Evolutionary conservation across 1,140 invertebrate genomes (phyloP).

Genomic region (Aphelenchoides besseyi): DNA sequence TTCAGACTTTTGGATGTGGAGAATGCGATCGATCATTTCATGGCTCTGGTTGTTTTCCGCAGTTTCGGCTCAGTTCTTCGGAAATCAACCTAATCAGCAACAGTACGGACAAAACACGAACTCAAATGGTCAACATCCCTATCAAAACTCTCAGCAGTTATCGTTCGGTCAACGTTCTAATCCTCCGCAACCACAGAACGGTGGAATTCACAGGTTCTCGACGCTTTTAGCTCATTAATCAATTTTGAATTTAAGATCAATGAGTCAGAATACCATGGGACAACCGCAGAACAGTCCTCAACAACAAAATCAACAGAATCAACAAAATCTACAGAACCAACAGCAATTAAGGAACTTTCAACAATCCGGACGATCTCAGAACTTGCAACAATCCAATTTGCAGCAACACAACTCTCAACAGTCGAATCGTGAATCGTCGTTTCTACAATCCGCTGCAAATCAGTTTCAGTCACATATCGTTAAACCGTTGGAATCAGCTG

Average conservation of each 20-base stretch:
- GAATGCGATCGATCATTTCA: not conserved
- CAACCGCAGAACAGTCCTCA: not conserved
- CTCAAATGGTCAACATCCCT: not conserved
- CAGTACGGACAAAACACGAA: not conserved
- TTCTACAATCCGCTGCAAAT: not conserved
- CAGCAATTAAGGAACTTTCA: not conserved
- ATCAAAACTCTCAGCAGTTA: conserved; percentile 1
- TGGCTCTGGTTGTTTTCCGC: not conserved
- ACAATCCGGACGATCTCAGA: not conserved
- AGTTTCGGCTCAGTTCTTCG: not conserved
- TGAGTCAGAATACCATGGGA: not conserved
- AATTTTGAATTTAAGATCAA: not conserved
- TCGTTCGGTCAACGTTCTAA: not conserved
- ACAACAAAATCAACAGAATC: conserved; percentile 5
- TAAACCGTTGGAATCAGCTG: not conserved
- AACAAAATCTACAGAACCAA: not conserved
- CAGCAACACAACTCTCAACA: not conserved
- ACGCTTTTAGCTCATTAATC: not conserved
- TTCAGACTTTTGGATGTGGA: not conserved
- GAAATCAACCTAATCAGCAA: not conserved
- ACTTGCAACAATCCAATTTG: not conserved
- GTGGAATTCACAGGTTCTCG: conserved; percentile 5
- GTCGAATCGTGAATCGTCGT: no score
- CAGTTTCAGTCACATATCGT: not conserved
- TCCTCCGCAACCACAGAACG: not conserved